These are phyloP conservation scores for Clamator glandarius DNA, from an alignment of 2,797 vertebrate genomes.

Conservation along the genomic window DNA sequence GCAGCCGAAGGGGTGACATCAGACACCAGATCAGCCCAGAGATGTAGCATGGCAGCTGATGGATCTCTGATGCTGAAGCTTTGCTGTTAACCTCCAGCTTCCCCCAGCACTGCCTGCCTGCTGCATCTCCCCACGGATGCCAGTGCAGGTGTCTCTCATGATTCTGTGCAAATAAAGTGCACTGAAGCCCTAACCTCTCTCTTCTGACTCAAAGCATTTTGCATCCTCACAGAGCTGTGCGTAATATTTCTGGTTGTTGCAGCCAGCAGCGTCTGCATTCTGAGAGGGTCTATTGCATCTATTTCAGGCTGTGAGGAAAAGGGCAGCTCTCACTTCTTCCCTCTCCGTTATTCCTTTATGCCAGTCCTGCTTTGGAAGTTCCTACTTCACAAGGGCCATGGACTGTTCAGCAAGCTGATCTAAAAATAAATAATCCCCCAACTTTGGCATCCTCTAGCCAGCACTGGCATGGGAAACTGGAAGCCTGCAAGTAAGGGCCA, in stretches of 20 bases:
- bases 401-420: background rate
- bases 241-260: background rate
- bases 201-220: background rate
- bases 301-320: background rate
- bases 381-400: background rate
- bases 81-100: background rate
- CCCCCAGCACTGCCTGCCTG: accelerated
- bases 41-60: accelerated
- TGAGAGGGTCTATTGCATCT: no score
- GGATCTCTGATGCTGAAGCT: background rate
- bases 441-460: background rate
- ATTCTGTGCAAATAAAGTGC: background rate
- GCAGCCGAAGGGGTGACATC: background rate
- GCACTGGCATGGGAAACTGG: background rate
- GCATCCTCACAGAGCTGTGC: background rate
- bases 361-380: background rate
- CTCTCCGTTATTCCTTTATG: background rate
- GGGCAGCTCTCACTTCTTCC: background rate
- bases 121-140: background rate
- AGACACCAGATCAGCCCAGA: background rate
- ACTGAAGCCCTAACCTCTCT: background rate
- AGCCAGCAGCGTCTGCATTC: background rate
- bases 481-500: background rate
- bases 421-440: background rate
- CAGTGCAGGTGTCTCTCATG: accelerated